Evolutionary conservation across 2,888 invertebrate species (phyloP).

Genomic region (Villa cingulata): DNA sequence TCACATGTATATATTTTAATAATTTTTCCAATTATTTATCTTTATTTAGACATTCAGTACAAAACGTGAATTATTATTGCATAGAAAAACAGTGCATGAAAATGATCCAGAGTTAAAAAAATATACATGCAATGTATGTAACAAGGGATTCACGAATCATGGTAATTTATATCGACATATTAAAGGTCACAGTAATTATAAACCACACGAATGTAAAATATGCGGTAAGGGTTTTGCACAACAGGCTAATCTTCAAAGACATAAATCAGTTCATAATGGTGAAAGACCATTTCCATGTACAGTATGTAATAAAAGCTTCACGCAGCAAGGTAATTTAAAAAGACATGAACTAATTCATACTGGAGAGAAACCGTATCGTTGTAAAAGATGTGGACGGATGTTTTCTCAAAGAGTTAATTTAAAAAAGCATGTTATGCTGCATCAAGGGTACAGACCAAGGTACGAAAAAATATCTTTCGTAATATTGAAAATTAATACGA

Average conservation of each 20-base stretch:
- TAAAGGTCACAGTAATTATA: slow-evolving; percentile 34
- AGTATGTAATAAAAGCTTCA: slow-evolving; percentile 32
- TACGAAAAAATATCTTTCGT: no score
- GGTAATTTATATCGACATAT: slow-evolving; percentile 33
- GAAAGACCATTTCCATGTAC: slow-evolving; percentile 32
- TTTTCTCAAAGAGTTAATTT: slow-evolving; percentile 34
- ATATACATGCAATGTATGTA: slow-evolving; percentile 30
- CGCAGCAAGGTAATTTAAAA: slow-evolving; percentile 34
- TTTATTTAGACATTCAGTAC: slow-evolving; percentile 26
- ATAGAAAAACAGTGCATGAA: slow-evolving; percentile 30
- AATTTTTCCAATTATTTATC: neutral
- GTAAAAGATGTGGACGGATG: slow-evolving; percentile 32
- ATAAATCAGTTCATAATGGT: slow-evolving; percentile 33
- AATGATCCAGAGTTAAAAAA: slow-evolving; percentile 29
- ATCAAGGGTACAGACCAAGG: slow-evolving; percentile 31
- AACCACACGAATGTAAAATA: slow-evolving; percentile 29
- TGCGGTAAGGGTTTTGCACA: slow-evolving; percentile 33
- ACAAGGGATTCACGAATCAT: slow-evolving; percentile 33
- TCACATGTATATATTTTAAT: neutral
- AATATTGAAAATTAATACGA: no score
- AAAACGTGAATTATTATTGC: slow-evolving; percentile 32
- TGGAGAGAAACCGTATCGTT: slow-evolving; percentile 34
- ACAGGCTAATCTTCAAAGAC: slow-evolving; percentile 30
- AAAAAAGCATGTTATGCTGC: slow-evolving; percentile 35
- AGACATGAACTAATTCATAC: slow-evolving; percentile 34